Base-by-base conservation (phyloP, 2,888 invertebrate genomes). In the Synanthedon vespiformis region DNA sequence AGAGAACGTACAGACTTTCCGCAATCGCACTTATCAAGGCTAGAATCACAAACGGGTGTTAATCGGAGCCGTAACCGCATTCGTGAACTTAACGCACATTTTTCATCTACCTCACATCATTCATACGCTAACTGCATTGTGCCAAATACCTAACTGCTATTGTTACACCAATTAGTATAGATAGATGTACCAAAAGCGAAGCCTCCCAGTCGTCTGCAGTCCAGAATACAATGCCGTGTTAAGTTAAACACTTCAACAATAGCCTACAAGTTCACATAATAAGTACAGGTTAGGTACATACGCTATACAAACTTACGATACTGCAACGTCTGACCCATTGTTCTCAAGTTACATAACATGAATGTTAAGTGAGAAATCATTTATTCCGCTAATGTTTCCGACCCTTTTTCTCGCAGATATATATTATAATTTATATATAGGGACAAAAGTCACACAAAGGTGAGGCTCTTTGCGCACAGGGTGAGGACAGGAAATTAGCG, bases 331-430 rank as follows among this genome's bases (percentile, higher is more conserved):
- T 56, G 55, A 50, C 51, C 57, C 56, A 64, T 65, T 65, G 67
- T 65, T 62, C 57, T 49, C 48, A 49, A 12, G 57, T 65, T 64
- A 60, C 58, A 58, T 66, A 61, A 64, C 55, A 40, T 59, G 59
- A 61, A 61, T 58, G 55, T 57, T 62, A 60, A 64, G 59, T 56
- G 56, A 41, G 49, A 53, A 27, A 48, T 48, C 51, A 56, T 59
- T 57, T 54, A 56, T 56, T 44, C 44, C 44, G 8, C 44, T 34
- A 34, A 34, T 44, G 44, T 44, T 44, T 44, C 14, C 44, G n/a
- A 44, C 12, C 44, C 13, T 44, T 44, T 44, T 44, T 44, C n/a
- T 44, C 12, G n/a, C 44, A 5, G 44, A 13, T 44, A 44, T 41
- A 41, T n/a, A 14, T 12, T 44, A 44, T 44, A 44, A 44, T 44